Conservation (phyloP, 1,140 invertebrate species). For the Euura saliciscinereae region DNA sequence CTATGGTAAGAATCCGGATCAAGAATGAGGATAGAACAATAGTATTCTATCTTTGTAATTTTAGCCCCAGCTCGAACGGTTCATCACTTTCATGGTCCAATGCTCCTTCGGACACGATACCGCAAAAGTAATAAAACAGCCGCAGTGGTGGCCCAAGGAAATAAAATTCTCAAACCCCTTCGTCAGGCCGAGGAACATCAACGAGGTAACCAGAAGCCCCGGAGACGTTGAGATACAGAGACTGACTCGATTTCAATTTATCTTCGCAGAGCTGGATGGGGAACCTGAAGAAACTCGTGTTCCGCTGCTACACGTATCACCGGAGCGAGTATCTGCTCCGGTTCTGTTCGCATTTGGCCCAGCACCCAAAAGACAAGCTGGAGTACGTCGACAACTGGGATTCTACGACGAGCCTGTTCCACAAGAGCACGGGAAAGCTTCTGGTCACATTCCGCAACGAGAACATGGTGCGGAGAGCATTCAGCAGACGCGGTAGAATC, state of each 20-base stretch:
- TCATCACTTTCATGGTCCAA: slow-evolving; percentile 76
- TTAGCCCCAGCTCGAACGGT: slow-evolving; percentile 67
- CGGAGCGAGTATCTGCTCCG: slow-evolving; percentile 73
- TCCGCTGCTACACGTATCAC: slow-evolving; percentile 74
- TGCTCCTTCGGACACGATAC: slow-evolving; percentile 72
- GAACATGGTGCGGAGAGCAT: slow-evolving; percentile 62
- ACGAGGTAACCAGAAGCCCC: not conserved
- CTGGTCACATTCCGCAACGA: slow-evolving; percentile 78
- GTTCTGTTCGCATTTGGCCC: slow-evolving; percentile 72
- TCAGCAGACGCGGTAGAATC: slow-evolving; percentile 1
- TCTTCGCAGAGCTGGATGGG: slow-evolving; percentile 63
- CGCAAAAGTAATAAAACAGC: slow-evolving; percentile 63
- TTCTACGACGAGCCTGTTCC: slow-evolving; percentile 74
- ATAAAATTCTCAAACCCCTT: slow-evolving; percentile 69
- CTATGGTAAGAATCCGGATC: slow-evolving; percentile 51
- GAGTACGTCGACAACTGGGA: slow-evolving; percentile 76
- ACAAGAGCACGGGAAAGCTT: slow-evolving; percentile 67
- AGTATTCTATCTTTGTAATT: slow-evolving; percentile 14
- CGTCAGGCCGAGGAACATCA: slow-evolving; percentile 52
- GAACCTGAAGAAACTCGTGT: slow-evolving; percentile 70
- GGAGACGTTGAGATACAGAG: not conserved
- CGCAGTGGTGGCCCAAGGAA: slow-evolving; percentile 74
- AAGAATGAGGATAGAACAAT: not conserved
- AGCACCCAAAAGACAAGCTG: slow-evolving; percentile 67
- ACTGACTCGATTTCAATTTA: slow-evolving; percentile 8